Percentiles rank a stretch among this genome's conserved stretches.
Evolutionary conservation across 2,113 vertebrate genomes (phyloP).

Genomic region (Centrocercus urophasianus): DNA sequence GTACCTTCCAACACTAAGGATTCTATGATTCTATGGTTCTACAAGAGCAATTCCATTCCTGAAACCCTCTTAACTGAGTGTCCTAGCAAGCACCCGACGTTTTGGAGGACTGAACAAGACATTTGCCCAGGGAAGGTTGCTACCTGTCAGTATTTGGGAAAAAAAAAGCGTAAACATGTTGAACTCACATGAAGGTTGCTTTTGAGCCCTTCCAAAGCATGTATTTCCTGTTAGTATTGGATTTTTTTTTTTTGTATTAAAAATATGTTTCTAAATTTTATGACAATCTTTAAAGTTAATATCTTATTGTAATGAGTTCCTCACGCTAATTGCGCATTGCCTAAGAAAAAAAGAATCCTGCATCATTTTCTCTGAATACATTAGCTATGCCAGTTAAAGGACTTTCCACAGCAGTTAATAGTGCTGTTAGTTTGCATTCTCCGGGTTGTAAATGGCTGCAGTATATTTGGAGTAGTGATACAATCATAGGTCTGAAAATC

Average conservation of each 20-base stretch:
- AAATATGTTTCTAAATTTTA: slow-evolving; percentile 23
- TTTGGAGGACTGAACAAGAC: not conserved
- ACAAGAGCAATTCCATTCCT: not conserved
- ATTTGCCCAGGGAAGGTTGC: not conserved
- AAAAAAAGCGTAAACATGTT: not conserved
- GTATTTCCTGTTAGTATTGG: not conserved
- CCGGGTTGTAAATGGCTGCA: not conserved
- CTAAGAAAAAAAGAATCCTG: not conserved
- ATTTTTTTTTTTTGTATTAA: not conserved
- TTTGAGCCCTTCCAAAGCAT: not conserved
- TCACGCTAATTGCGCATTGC: slow-evolving; percentile 16
- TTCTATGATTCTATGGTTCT: too few relatives aligned
- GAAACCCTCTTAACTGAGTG: not conserved
- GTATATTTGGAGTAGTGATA: not conserved
- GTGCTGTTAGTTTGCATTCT: not conserved
- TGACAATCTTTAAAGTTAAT: not conserved
- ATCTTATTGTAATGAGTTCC: slow-evolving; percentile 32
- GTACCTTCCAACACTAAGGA: too few relatives aligned
- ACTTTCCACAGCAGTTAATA: not conserved
- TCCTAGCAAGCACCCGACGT: not conserved
- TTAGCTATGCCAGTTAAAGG: slow-evolving; percentile 19
- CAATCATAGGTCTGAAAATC: not conserved
- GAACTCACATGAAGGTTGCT: not conserved
- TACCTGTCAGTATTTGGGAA: not conserved
- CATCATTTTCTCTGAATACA: slow-evolving; percentile 5